phyloP scores from a whole-genome alignment of 1,140 invertebrate species.

The Episyrphus balteatus region DNA sequence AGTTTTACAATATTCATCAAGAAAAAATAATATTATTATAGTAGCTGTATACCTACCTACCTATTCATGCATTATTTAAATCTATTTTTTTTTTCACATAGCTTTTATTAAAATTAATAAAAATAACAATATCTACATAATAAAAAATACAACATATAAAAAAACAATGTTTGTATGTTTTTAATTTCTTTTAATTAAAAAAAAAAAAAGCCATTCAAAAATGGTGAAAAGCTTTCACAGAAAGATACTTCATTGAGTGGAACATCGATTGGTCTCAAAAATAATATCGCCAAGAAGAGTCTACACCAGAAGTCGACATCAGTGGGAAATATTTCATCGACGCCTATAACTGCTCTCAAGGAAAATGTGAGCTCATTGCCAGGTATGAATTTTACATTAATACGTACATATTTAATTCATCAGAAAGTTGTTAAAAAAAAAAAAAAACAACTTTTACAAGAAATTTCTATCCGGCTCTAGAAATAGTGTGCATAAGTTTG shows the following conservation, averaged over 20 bases:
- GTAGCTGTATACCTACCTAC: too few relatives aligned
- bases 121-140: too few relatives aligned
- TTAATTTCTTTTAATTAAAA: background rate
- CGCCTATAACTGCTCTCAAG: conserved; percentile 17
- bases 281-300: conserved; percentile 19
- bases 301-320: conserved; percentile 34
- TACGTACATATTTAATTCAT: too few relatives aligned
- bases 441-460: background rate
- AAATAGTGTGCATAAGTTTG: background rate
- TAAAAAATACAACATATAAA: too few relatives aligned
- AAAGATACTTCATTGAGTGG: too few relatives aligned
- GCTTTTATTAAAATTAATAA: too few relatives aligned
- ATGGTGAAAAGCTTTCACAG: background rate
- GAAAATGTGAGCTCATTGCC: conserved; percentile 29
- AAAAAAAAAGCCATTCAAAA: background rate
- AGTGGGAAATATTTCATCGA: conserved; percentile 24
- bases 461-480: background rate
- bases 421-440: too few relatives aligned
- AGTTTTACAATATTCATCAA: background rate
- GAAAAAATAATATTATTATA: background rate
- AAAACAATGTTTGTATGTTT: too few relatives aligned
- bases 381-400: conserved; percentile 13
- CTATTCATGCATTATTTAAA: too few relatives aligned
- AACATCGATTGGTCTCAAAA: background rate
- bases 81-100: too few relatives aligned